Evolutionary conservation across 92 coral and sea anemone genomes (phyloP).

Genomic region (Paragorgia papillata): DNA sequence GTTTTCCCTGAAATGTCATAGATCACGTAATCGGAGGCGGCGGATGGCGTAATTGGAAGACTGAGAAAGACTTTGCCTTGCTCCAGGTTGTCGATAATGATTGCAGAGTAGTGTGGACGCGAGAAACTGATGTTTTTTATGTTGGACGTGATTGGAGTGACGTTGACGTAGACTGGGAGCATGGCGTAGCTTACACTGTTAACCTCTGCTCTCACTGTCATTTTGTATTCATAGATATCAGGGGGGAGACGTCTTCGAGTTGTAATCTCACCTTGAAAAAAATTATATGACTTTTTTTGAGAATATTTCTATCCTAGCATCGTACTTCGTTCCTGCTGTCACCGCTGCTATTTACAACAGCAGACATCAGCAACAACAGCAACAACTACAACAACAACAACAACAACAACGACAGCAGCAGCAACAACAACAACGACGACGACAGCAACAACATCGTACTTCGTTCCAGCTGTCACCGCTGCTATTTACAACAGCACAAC

Average conservation of each 20-base stretch:
- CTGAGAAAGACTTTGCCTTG: conserved; percentile 65
- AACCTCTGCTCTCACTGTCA: conserved; percentile 71
- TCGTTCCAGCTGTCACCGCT: too few relatives aligned
- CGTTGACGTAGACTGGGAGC: conserved; percentile 61
- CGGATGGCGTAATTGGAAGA: conserved; percentile 55
- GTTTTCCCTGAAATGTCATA: conserved; percentile 25
- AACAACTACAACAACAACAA: too few relatives aligned
- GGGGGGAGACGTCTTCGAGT: conserved; percentile 44
- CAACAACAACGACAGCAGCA: too few relatives aligned
- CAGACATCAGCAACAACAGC: too few relatives aligned
- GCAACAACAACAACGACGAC: too few relatives aligned
- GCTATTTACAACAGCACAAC: too few relatives aligned
- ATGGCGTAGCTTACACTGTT: conserved; percentile 55
- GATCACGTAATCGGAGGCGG: background rate
- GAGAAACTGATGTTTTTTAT: conserved; percentile 65
- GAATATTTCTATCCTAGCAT: too few relatives aligned
- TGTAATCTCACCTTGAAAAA: conserved; percentile 56
- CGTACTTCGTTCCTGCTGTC: too few relatives aligned
- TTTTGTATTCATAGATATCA: conserved; percentile 48
- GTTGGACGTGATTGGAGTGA: conserved; percentile 47
- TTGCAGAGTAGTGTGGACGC: conserved; percentile 69
- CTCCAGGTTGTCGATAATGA: conserved; percentile 61
- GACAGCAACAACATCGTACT: too few relatives aligned
- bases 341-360: too few relatives aligned
- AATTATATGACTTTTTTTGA: too few relatives aligned